Percentiles rank a stretch among this genome's conserved stretches.
Evolutionary conservation across 2,113 vertebrate genomes (phyloP).

Genomic region (Psittacus erithacus): DNA sequence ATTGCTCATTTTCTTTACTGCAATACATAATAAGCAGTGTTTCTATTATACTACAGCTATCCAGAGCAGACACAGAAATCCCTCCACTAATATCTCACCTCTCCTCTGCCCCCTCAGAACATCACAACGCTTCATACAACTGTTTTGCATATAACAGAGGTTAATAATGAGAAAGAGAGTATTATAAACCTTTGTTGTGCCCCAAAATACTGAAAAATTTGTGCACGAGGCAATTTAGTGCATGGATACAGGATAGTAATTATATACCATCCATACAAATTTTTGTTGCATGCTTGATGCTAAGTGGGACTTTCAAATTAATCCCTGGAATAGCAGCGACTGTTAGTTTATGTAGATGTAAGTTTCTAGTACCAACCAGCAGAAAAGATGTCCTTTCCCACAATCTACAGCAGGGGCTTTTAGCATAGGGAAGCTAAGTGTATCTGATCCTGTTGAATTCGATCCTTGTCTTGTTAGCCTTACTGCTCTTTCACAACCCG

Average conservation of each 20-base stretch:
- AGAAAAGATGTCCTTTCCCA: slow-evolving; percentile 97
- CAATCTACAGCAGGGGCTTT: slow-evolving; percentile 96
- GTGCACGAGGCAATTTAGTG: neutral
- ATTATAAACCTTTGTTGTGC: neutral
- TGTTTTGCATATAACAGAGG: neutral
- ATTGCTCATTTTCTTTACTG: neutral
- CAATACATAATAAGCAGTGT: neutral
- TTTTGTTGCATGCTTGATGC: neutral
- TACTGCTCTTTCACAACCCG: slow-evolving; percentile 95
- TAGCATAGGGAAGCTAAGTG: slow-evolving; percentile 89
- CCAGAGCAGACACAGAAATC: neutral
- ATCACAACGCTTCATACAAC: neutral
- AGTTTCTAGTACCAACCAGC: slow-evolving; percentile 85
- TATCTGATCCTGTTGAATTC: slow-evolving; percentile 83
- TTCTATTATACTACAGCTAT: neutral
- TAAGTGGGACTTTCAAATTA: neutral
- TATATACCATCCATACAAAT: neutral
- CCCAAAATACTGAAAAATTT: neutral
- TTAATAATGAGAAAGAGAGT: neutral
- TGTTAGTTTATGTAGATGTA: neutral
- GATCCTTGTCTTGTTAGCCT: slow-evolving; percentile 88
- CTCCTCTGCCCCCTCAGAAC: neutral
- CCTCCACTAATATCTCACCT: neutral
- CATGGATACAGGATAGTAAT: neutral
- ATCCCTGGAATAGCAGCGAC: neutral